Evolutionary conservation across 2,888 invertebrate genomes (phyloP).

Genomic region (Lysandra bellargus): DNA sequence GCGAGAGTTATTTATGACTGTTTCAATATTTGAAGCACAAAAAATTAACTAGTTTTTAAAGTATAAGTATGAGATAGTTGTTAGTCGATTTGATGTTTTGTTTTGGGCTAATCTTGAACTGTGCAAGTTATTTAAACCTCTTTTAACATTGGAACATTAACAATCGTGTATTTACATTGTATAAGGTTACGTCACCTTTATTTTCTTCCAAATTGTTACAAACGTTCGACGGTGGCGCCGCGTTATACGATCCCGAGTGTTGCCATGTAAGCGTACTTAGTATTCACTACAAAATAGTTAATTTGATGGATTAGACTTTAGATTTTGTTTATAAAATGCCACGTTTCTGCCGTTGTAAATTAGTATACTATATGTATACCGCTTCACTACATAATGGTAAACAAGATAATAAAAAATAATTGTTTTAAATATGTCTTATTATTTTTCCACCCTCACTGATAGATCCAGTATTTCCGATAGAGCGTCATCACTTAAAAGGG

Average conservation of each 20-base stretch:
- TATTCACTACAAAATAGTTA: conserved; percentile 35
- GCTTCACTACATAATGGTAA: conserved; percentile 74
- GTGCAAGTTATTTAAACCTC: conserved; percentile 31
- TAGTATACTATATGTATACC: conserved; percentile 70
- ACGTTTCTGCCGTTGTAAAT: conserved; percentile 63
- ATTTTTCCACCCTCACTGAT: conserved; percentile 43
- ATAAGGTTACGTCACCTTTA: conserved; percentile 30
- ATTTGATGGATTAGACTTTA: conserved; percentile 37
- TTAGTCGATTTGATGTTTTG: conserved; percentile 50
- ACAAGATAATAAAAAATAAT: conserved; percentile 76
- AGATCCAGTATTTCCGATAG: background rate
- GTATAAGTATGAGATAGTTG: conserved; percentile 48
- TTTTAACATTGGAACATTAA: conserved; percentile 29
- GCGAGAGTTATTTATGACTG: conserved; percentile 30
- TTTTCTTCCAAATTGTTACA: conserved; percentile 33
- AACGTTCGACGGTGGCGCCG: conserved; percentile 40
- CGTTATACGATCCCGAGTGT: conserved; percentile 47
- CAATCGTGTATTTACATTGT: conserved; percentile 28
- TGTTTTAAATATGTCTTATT: conserved; percentile 65
- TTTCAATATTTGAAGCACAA: conserved; percentile 46
- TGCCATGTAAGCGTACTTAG: conserved; percentile 42
- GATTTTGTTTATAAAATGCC: conserved; percentile 49
- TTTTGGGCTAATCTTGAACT: conserved; percentile 43
- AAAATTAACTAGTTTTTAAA: conserved; percentile 45
- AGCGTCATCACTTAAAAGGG: background rate